Evolutionary conservation across 2,113 vertebrate species (phyloP), one percentile per base, ranked within the genome.

Genomic region (Rhinichthys klamathensis): DNA sequence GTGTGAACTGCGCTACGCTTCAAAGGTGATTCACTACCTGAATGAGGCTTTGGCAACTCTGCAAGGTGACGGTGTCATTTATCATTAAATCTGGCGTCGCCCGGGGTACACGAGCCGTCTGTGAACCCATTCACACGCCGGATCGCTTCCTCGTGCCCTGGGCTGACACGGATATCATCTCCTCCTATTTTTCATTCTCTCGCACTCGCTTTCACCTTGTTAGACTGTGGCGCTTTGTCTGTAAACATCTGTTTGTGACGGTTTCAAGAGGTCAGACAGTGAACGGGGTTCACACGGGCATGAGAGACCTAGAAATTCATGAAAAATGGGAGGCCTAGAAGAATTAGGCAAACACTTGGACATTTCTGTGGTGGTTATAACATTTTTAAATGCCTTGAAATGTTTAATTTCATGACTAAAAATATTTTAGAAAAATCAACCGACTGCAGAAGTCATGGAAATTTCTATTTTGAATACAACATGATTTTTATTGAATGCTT

Each of bases 1-100:
- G 32, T 78, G 78, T 86, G 82, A 85, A 86, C 87, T 83, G 84
- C 80, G 91, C 91, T 86, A 88, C 30, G 87, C 90, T 92, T 88
- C 81, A 84, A 87, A 93, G 93, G 92, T 93, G 89, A 91, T 91
- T 90, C 91, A 91, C 86, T 91, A 94, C 93, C 94, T 94, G 94
- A 93, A 85, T 89, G 92, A 91, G 85, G 90, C 83, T 90, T 92
- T 93, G 90, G 79, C 61, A 30, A 83, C 89, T 90, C 91, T 89
- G 72, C 85, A 88, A 92, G 93, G 92, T 93, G 93, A 93, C 93
- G 90, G 90, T 93, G 93, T 91, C 88, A 90, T 92, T 92, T 91
- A 93, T 94, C 93, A 93, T 92, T 76, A 90, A 78, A 72, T 32
- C 76, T 81, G 81, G 54, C 63, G 77, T 80, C 12, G 58, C 58